phyloP scores from a whole-genome alignment of 2,113 vertebrate genomes.

The Macaca mulatta region DNA sequence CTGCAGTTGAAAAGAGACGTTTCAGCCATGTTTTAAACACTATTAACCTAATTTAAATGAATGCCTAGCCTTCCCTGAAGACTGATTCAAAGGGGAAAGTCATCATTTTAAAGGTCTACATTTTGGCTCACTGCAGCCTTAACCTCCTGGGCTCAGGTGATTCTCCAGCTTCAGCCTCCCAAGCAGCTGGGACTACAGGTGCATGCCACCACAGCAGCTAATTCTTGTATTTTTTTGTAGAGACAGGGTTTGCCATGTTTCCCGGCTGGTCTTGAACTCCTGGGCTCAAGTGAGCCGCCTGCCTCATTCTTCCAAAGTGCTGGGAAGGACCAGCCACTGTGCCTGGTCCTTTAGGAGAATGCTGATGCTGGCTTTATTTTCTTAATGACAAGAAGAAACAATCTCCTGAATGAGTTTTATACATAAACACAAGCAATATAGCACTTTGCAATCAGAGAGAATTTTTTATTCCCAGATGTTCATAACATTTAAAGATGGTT shows the following conservation, averaged over 20 bases:
- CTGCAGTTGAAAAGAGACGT: background rate
- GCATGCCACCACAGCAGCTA: too few species aligned
- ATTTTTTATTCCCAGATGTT: background rate
- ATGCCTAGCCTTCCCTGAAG: background rate
- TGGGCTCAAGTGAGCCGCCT: too few species aligned
- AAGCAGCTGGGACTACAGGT: too few species aligned
- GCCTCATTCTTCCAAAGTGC: too few species aligned
- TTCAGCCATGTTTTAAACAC: background rate
- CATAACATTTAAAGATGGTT: background rate
- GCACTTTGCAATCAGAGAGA: background rate
- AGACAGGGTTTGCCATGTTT: too few species aligned
- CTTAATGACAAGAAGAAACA: constrained; percentile 10
- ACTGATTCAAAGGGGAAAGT: background rate
- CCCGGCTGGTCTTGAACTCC: too few species aligned
- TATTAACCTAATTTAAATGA: background rate
- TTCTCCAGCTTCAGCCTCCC: too few species aligned
- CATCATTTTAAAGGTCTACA: background rate
- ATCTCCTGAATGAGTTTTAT: background rate
- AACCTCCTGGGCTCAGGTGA: too few species aligned
- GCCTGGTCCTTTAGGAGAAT: background rate
- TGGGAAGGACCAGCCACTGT: background rate
- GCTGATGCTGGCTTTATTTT: background rate
- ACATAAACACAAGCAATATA: background rate
- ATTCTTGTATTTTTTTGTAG: too few species aligned
- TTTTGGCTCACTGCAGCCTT: background rate